Base-by-base conservation (phyloP, 2,888 invertebrate species). In the Drosophila niveifrons region DNA sequence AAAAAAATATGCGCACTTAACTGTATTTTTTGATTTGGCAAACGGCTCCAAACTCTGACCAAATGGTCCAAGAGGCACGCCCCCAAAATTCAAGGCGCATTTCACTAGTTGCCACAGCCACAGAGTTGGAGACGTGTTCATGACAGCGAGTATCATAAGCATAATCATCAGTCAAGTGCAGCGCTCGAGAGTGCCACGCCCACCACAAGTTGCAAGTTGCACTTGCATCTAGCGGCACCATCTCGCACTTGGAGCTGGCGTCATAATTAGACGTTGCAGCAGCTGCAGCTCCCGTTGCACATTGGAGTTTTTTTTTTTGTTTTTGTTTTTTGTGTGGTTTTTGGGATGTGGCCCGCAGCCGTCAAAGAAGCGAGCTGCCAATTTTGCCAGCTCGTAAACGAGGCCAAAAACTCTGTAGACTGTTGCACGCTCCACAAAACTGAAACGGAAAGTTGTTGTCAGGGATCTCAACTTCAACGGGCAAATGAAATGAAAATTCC, bases 401-500 rank as follows among this genome's bases (percentile, higher is more conserved):
- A 36, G 66, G 65, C 39, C 52, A 57, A 29, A 56, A 51, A 17
- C 63, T 28, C 23, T n/a, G n/a, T n/a, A n/a, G n/a, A n/a, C n/a
- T n/a, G 23, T 23, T 23, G 53, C 17, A 7, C 7, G 17, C 15
- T 44, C 9, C 17, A 8, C 15, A 17, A 44, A 34, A 64, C 44
- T 62, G 55, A 74, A 69, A 65, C 72, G n/a, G 77, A 77, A 77
- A 75, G 71, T 62, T 43, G n/a, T 2, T 10, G 34, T 17, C 43
- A 15, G 28, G 23, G 10, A 39, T 51, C 34, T 23, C 23, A 48
- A 29, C 56, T 66, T 23, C 23, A 48, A 29, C 56, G 57, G 46
- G 47, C 67, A 74, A 71, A 64, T 72, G 67, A 82, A 85, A 83
- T 88, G 79, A 79, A 88, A 82, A 89, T 89, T 83, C 89, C 89